Percentiles rank a stretch among this genome's conserved stretches.
These are phyloP conservation scores for Drosophila chauvacae DNA, from an alignment of 1,140 invertebrate genomes.

Conservation along the genomic window DNA sequence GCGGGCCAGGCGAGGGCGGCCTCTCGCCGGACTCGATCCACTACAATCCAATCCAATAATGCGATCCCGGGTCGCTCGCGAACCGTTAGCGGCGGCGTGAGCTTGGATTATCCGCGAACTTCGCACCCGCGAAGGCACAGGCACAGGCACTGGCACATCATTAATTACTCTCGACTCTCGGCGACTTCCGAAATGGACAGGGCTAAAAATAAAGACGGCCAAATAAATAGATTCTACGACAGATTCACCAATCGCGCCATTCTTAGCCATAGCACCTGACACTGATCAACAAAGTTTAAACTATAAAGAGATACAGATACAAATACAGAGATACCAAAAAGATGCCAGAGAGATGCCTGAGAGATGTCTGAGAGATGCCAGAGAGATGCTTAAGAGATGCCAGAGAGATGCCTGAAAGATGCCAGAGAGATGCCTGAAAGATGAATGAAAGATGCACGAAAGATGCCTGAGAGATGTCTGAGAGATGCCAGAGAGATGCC, in stretches of 20 bases:
- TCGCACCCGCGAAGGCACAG: conserved; percentile 17
- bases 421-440: no score
- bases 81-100: conserved; percentile 2
- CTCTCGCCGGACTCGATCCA: neutral
- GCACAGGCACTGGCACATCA: conserved; percentile 44
- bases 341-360: no score
- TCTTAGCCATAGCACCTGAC: conserved; percentile 27
- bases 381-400: no score
- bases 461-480: no score
- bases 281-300: conserved; percentile 19
- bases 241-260: conserved; percentile 47
- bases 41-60: neutral
- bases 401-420: no score
- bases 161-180: conserved; percentile 64
- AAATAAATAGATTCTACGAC: conserved; percentile 61
- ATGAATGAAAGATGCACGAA: no score
- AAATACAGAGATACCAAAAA: neutral
- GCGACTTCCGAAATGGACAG: conserved; percentile 72
- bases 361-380: no score
- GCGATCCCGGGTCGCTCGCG: conserved; percentile 1
- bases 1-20: conserved; percentile 1
- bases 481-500: no score
- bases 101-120: conserved; percentile 24
- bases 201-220: conserved; percentile 66
- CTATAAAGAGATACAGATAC: neutral